Base-by-base conservation (phyloP, 2,888 invertebrate species). In the Liopterus haemorrhoidalis region DNA sequence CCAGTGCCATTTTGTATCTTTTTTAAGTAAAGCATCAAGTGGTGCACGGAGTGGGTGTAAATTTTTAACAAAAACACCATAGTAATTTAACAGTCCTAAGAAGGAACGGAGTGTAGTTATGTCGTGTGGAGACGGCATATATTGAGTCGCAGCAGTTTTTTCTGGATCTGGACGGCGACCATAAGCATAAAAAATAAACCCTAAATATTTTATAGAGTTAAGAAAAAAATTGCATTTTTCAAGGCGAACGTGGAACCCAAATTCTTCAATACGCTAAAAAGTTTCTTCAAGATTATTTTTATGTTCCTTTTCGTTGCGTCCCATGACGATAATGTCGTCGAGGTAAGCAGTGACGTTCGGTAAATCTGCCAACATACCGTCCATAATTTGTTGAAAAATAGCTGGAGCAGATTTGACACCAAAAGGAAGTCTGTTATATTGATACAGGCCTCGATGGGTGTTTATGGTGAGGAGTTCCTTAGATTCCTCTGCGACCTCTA, bases 351-450 rank as follows among this genome's bases (percentile, higher is more conserved):
- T 25, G 18, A 41, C 46, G 14, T 44, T 21, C 20, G 24, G 28
- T 2, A 41, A 18, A 28, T 38, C 36, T 31, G 49, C 32, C 18
- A 49, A 44, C 9, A 42, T 24, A 6, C 45, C 46, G 4, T 41
- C 30, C 21, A 42, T 37, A 12, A 37, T 37, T 49, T 59, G 58
- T 35, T 63, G 62, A 40, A 64, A 65, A 33, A 61, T 61, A 1
- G 61, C 60, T 9, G 61, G 57, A 1, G 59, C 47, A 1, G 61
- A 59, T 36, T 61, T 63, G 16, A 60, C 48, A 2, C 59, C 61
- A 51, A 59, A 61, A 5, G 62, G 60, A 18, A 62, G 35, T 30
- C 61, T 60, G 0, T 57, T 61, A 59, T 59, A 61, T 44, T 62
- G 54, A 27, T 40, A 58, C 32, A 59, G 57, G 0, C 55, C 54